Evolutionary conservation across 2,113 vertebrate species (phyloP), one percentile per base, ranked within the genome.

Genomic region (Numenius arquata): DNA sequence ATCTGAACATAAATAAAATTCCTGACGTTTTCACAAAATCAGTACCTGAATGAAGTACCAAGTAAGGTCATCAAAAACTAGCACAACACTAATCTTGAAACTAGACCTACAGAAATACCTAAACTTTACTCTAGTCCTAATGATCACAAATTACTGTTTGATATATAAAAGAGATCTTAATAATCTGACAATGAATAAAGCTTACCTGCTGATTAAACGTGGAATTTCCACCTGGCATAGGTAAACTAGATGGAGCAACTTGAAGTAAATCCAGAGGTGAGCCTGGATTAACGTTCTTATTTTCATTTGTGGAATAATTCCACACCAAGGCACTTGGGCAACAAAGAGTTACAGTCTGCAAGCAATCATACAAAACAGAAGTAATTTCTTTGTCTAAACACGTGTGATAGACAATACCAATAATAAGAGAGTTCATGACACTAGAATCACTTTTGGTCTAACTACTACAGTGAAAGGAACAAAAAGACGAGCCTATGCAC

Each of bases 251-350:
- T 22, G 98, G 98, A 36, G 98, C 98, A 75, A 98, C 94, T 56
- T 98, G 98, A 89, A 98, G 97, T 93, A 98, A 97, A 81, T 98
- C 98, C 97, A 98, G 97, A 56, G 98, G 98, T 7, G 98, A 98
- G 82, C 98, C 98, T 38, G 98, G 98, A 96, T 97, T 98, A 23
- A 68, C 4, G 15, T 80, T 98, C 97, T 97, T 98, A 41, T 61
- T 98, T 95, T 98, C 98, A 13, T 97, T 98, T 66, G 97, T 97
- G 96, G 98, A 98, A 15, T 98, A 98, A 94, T 98, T 98, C 98
- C 98, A 98, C 96, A 98, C 98, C 98, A 98, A 98, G 98, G 98
- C 98, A 98, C 98, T 98, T 98, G 98, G 98, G 96, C 98, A 98
- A 96, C 98, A 98, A 71, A 98, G 98, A 83, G 98, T 98, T 95